phyloP scores from a whole-genome alignment of 1,140 invertebrate genomes.

The Drosophila santomea region DNA sequence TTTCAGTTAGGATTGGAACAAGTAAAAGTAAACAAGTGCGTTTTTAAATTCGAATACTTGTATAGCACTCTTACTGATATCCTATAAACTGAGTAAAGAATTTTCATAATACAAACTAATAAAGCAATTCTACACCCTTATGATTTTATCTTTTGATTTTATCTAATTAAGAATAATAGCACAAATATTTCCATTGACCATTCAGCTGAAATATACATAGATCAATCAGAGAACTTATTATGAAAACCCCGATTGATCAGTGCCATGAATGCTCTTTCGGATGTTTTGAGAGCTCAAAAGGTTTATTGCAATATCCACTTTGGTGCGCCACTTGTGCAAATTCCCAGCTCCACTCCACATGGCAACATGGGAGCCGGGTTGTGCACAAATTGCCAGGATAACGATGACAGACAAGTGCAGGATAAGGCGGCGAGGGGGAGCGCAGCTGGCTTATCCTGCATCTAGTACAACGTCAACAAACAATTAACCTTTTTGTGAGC shows the following conservation, averaged over 20 bases:
- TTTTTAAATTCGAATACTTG: too few relatives aligned
- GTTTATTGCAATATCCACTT: conserved; percentile 28
- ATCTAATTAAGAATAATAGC: background rate
- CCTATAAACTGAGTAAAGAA: too few relatives aligned
- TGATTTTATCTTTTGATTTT: background rate
- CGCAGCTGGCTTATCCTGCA: conserved; percentile 51
- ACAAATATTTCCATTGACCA: background rate
- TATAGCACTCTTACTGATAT: too few relatives aligned
- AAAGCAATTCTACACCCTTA: too few relatives aligned
- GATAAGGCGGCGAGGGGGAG: background rate
- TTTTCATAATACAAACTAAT: too few relatives aligned
- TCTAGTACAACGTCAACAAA: conserved; percentile 60
- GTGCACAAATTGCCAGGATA: conserved; percentile 66
- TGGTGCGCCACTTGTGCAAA: conserved; percentile 33
- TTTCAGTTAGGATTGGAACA: too few relatives aligned
- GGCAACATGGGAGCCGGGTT: conserved; percentile 3
- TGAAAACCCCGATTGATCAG: background rate
- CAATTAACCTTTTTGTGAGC: conserved; percentile 64
- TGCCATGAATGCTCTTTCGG: conserved; percentile 6
- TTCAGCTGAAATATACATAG: background rate
- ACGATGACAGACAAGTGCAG: conserved; percentile 68
- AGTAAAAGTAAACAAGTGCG: too few relatives aligned
- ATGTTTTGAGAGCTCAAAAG: conserved; percentile 15
- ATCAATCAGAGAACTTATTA: background rate
- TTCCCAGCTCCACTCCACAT: conserved; percentile 39